phyloP scores from a whole-genome alignment of 2,888 invertebrate genomes.

The Eupelmus urozonus region DNA sequence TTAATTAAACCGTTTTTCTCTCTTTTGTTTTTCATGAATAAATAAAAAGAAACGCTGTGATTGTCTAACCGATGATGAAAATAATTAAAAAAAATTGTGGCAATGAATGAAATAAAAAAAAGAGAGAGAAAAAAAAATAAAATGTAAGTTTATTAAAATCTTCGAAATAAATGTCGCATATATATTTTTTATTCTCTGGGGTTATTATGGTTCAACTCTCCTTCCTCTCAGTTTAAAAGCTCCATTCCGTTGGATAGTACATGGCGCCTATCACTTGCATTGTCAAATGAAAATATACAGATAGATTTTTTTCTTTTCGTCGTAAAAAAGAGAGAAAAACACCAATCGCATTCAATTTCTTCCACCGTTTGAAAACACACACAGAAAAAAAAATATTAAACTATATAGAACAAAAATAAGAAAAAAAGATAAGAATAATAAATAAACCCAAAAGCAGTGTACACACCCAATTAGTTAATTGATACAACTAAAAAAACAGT shows the following conservation, averaged over 20 bases:
- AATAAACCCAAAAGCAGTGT: slow-evolving; percentile 57
- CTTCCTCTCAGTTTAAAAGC: slow-evolving; percentile 77
- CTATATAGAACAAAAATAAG: slow-evolving; percentile 55
- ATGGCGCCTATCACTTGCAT: slow-evolving; percentile 64
- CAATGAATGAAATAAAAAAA: slow-evolving; percentile 56
- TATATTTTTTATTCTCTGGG: slow-evolving; percentile 63
- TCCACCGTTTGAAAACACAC: slow-evolving; percentile 65
- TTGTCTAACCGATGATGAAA: slow-evolving; percentile 50
- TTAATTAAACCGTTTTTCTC: slow-evolving; percentile 58
- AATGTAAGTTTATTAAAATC: slow-evolving; percentile 37
- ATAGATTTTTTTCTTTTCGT: slow-evolving; percentile 32
- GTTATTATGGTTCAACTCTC: slow-evolving; percentile 71
- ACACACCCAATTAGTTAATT: slow-evolving; percentile 59
- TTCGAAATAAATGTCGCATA: slow-evolving; percentile 45
- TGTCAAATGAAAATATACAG: slow-evolving; percentile 58
- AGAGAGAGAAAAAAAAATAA: slow-evolving; percentile 59
- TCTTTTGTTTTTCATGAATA: slow-evolving; percentile 55
- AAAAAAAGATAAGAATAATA: slow-evolving; percentile 44
- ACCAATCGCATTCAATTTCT: slow-evolving; percentile 62
- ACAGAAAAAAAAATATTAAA: slow-evolving; percentile 58
- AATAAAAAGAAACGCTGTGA: slow-evolving; percentile 42
- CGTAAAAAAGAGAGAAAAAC: slow-evolving; percentile 59
- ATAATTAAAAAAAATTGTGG: slow-evolving; percentile 39
- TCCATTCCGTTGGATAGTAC: slow-evolving; percentile 64
- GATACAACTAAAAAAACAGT: slow-evolving; percentile 59